Conservation (phyloP, 2,797 vertebrate genomes). For the Eurystomus glaucurus region DNA sequence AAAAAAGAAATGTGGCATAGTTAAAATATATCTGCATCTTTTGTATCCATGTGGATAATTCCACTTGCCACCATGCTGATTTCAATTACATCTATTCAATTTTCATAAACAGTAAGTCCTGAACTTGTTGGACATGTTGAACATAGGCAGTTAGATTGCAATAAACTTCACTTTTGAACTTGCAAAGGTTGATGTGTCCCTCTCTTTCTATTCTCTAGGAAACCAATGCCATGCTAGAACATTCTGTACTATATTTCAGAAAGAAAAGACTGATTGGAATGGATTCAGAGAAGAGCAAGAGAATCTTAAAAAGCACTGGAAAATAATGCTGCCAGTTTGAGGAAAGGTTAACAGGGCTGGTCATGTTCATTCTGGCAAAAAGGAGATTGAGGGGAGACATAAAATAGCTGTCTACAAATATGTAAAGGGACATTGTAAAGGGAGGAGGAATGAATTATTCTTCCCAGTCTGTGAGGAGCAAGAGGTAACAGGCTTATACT, state of each 20-base stretch:
- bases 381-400: conserved; percentile 1
- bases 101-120: neutral
- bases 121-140: fast-evolving
- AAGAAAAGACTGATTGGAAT: neutral
- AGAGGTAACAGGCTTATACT: neutral
- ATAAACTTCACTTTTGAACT: neutral
- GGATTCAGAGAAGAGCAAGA: neutral
- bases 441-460: conserved; percentile 31
- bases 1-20: neutral
- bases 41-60: neutral
- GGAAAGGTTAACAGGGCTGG: conserved; percentile 37
- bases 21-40: neutral
- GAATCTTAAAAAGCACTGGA: conserved; percentile 4
- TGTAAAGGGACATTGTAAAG: neutral
- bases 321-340: neutral
- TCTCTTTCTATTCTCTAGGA: neutral
- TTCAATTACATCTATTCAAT: neutral
- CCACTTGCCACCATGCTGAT: neutral
- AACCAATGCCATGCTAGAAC: neutral
- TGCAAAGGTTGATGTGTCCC: neutral
- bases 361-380: conserved; percentile 14
- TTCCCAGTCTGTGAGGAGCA: neutral
- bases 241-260: neutral
- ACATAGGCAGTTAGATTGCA: neutral
- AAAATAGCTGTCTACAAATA: conserved; percentile 25